Evolutionary conservation across 2,113 vertebrate species (phyloP), one percentile per base, ranked within the genome.

Genomic region (Pachyramphus minor): DNA sequence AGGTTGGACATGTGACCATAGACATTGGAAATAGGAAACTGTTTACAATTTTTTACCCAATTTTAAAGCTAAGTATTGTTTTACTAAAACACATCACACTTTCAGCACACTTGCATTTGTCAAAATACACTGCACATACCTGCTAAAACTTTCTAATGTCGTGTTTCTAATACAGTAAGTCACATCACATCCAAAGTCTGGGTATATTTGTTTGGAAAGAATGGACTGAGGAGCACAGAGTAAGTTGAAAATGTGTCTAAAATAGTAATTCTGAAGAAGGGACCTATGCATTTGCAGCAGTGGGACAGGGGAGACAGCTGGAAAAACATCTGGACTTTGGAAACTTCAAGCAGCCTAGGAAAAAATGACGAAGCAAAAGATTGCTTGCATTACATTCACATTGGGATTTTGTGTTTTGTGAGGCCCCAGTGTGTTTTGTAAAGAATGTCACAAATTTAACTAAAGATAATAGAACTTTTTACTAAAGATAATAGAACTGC

Each of bases 61-160:
- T 69, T 82, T 66, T 49, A 63, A 60, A 84, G 37, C 52, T 62
- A 5, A 72, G 30, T 49, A 14, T 22, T 45, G 7, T 71, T 85
- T 68, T 30, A 31, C 71, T 41, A 35, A n/a, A 84, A 71, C 3
- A 1, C 3, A 1, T 66, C 60, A n/a, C 0, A 0, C 25, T 93
- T 82, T 68, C 67, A 72, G n/a, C 52, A 66, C 6, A 0, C 7
- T 69, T 82, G 37, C 25, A 49, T 50, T 88, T 68, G 67, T 84
- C 44, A 75, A 39, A 82, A 76, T 45, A 64, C 28, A n/a, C 53
- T 31, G 64, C 39, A 59, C 11, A 6, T 41, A 22, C 37, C 49
- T 50, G 41, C 21, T 74, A 15, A 60, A 74, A 44, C 31, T 76
- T 74, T 28, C 13, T 77, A 39, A 50, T 55, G 45, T 45, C 18